phyloP scores from a whole-genome alignment of 2,888 invertebrate genomes.

The Adelphocoris suturalis region DNA sequence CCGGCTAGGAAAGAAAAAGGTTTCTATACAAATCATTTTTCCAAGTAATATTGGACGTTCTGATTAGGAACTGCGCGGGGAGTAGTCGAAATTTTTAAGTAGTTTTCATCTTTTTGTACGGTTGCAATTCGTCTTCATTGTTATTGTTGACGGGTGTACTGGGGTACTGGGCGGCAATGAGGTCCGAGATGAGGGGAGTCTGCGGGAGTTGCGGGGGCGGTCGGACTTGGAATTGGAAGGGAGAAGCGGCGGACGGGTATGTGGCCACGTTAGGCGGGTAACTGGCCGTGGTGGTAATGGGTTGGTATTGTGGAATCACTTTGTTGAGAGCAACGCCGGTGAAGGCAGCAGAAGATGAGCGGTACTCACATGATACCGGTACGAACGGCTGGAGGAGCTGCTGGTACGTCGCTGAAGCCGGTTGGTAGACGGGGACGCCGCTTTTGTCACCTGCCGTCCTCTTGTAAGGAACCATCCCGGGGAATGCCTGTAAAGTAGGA shows the following conservation, averaged over 20 bases:
- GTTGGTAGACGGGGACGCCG: constrained; percentile 91
- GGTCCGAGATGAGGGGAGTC: constrained; percentile 78
- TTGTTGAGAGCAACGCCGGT: constrained; percentile 78
- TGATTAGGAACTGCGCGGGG: constrained; percentile 74
- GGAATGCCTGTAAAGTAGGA: constrained; percentile 86
- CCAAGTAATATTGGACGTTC: constrained; percentile 67
- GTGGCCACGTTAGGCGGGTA: constrained; percentile 81
- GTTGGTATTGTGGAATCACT: constrained; percentile 74
- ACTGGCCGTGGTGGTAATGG: constrained; percentile 76
- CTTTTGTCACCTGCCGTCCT: constrained; percentile 88
- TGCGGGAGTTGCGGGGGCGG: constrained; percentile 77
- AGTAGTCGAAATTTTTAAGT: constrained; percentile 81
- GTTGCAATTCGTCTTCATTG: constrained; percentile 83
- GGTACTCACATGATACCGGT: constrained; percentile 99
- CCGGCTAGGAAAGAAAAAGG: constrained; percentile 59
- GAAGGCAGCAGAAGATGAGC: constrained; percentile 82
- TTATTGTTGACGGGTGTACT: constrained; percentile 78
- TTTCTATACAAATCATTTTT: constrained; percentile 67
- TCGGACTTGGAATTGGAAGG: constrained; percentile 74
- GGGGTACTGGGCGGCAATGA: constrained; percentile 79
- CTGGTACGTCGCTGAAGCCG: constrained; percentile 96
- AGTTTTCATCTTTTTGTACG: constrained; percentile 95
- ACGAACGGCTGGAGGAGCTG: constrained; percentile 96
- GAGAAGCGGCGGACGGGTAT: constrained; percentile 76
- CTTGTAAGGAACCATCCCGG: constrained; percentile 97